A percentile compares a stretch with the other conserved stretches of the same genome.
Evolutionary conservation across 30 jellyfish, hydroid and myxozoan species (phyloP).

Genomic region (Sanderia malayensis): DNA sequence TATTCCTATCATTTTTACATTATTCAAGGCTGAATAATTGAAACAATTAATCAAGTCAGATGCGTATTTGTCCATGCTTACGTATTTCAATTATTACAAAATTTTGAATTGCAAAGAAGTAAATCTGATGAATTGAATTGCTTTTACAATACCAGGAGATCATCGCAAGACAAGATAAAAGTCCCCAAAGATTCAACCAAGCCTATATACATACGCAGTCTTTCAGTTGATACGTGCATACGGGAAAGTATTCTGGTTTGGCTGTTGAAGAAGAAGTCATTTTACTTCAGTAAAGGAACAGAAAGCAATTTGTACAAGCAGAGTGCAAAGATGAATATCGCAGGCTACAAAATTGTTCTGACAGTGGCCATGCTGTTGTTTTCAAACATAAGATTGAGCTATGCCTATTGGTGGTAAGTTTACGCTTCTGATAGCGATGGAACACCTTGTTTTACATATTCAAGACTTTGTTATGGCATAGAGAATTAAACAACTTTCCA

Average conservation of each 20-base stretch:
- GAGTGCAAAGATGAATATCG: no score
- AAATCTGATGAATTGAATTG: not conserved
- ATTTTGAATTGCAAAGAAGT: not conserved
- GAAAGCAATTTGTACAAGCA: no score
- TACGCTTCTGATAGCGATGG: not conserved
- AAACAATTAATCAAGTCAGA: not conserved
- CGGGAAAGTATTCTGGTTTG: no score
- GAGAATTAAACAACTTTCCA: no score
- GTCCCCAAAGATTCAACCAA: no score
- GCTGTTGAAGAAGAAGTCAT: no score
- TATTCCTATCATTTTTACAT: not conserved
- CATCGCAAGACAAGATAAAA: not conserved
- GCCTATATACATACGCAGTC: no score
- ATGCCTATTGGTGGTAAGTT: conserved; percentile 63
- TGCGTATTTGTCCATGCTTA: not conserved
- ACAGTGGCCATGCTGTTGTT: not conserved
- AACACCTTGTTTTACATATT: not conserved
- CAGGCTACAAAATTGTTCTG: not conserved
- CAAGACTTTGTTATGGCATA: not conserved
- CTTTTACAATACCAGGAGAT: not conserved
- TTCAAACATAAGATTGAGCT: not conserved
- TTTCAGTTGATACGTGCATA: no score
- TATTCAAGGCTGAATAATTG: not conserved
- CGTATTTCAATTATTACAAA: not conserved
- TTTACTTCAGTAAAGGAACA: no score